phyloP scores from a whole-genome alignment of 2,888 invertebrate genomes.

The Morpho achilles region DNA sequence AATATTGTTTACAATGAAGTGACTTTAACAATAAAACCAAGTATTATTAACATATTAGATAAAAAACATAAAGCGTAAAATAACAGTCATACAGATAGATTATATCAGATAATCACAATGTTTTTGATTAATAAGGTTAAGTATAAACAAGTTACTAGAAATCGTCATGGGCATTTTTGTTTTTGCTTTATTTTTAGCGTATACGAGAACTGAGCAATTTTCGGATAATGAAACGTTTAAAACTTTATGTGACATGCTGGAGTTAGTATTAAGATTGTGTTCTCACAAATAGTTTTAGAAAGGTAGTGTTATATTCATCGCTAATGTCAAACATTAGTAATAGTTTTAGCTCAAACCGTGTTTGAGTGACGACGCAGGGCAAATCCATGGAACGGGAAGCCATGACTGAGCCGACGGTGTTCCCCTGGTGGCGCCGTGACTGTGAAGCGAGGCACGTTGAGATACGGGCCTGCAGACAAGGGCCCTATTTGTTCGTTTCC shows the following conservation, averaged over 20 bases:
- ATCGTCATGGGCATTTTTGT: no score
- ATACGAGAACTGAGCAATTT: no score
- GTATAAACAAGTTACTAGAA: not conserved
- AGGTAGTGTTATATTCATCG: slow-evolving; percentile 16
- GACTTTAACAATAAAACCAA: slow-evolving; percentile 7
- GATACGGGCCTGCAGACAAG: slow-evolving; percentile 71
- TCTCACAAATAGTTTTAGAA: slow-evolving; percentile 36
- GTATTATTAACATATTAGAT: no score
- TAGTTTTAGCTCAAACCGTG: slow-evolving; percentile 78
- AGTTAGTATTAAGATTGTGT: slow-evolving; percentile 18
- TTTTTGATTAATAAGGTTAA: slow-evolving; percentile 3
- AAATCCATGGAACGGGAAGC: slow-evolving; percentile 81
- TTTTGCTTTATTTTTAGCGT: no score
- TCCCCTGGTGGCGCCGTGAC: slow-evolving; percentile 77
- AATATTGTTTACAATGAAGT: slow-evolving; percentile 16
- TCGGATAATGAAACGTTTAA: no score
- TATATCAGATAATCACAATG: not conserved
- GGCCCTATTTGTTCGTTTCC: slow-evolving; percentile 49
- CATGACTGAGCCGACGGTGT: slow-evolving; percentile 71
- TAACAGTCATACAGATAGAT: no score
- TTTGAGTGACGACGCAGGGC: slow-evolving; percentile 83
- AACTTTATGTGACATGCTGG: slow-evolving; percentile 11
- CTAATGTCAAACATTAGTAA: slow-evolving; percentile 17
- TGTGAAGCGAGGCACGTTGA: slow-evolving; percentile 75
- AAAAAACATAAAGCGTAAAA: no score